phyloP scores from a whole-genome alignment of 2,888 invertebrate genomes.

The Sceliomorpha sp. region DNA sequence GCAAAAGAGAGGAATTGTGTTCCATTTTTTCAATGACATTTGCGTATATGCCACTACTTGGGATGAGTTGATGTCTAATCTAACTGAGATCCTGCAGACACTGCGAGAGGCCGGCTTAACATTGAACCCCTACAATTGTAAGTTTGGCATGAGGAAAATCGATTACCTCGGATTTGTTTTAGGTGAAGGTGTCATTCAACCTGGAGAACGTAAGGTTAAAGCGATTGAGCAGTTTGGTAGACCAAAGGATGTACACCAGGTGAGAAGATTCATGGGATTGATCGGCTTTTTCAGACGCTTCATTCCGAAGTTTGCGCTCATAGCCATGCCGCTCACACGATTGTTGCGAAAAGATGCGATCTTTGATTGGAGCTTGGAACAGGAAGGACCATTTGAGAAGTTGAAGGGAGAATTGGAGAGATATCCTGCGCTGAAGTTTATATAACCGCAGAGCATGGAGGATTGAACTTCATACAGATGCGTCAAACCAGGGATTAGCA shows the following conservation, averaged over 20 bases:
- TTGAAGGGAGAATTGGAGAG: conserved; percentile 12
- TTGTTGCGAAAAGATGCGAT: not conserved
- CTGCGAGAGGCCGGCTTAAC: too few relatives aligned
- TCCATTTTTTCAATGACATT: conserved; percentile 17
- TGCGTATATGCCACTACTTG: conserved; percentile 1
- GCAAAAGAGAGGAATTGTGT: conserved; percentile 5
- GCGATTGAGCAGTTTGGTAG: too few relatives aligned
- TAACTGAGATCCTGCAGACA: too few relatives aligned
- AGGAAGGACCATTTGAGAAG: conserved; percentile 3
- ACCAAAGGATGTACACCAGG: too few relatives aligned
- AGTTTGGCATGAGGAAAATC: too few relatives aligned
- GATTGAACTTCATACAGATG: conserved; percentile 38
- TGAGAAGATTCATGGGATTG: too few relatives aligned
- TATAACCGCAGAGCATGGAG: conserved; percentile 11
- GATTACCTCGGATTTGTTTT: too few relatives aligned
- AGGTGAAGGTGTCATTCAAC: too few relatives aligned
- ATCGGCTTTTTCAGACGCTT: conserved; percentile 9
- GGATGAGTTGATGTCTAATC: too few relatives aligned
- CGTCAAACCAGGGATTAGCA: conserved; percentile 23
- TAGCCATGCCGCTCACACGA: not conserved
- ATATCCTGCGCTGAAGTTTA: conserved; percentile 13
- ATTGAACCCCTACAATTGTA: too few relatives aligned
- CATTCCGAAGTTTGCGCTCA: not conserved
- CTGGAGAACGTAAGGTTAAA: too few relatives aligned
- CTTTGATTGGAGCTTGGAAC: conserved; percentile 5